phyloP scores from a whole-genome alignment of 2,113 vertebrate species.

The Scolopax mira region DNA sequence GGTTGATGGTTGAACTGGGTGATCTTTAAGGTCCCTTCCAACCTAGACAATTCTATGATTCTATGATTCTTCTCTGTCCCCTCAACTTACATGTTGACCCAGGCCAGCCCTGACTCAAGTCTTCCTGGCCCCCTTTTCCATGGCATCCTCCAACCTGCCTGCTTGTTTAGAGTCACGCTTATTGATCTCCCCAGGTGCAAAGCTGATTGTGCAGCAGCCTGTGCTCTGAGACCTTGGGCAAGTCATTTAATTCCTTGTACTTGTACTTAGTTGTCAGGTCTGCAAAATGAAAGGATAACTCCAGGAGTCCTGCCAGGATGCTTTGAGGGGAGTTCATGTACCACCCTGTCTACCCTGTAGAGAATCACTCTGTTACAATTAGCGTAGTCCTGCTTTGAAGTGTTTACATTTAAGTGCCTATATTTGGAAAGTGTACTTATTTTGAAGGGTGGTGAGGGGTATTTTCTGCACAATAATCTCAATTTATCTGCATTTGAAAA shows the following conservation, averaged over 20 bases:
- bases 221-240: background rate
- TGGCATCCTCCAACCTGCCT: background rate
- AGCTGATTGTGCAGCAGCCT: background rate
- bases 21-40: too few species aligned
- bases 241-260: background rate
- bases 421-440: background rate
- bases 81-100: background rate
- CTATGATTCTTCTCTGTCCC: slow-evolving; percentile 3
- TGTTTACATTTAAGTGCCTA: background rate
- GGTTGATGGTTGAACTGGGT: too few species aligned
- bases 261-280: background rate
- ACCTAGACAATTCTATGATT: too few species aligned
- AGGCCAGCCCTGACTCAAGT: slow-evolving; percentile 15
- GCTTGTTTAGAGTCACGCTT: background rate
- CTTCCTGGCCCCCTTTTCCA: background rate
- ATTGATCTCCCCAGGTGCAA: fast-evolving
- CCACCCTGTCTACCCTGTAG: background rate
- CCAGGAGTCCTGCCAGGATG: background rate
- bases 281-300: background rate
- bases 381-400: background rate
- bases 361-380: background rate
- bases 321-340: background rate
- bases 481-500: background rate
- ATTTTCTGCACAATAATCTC: background rate
- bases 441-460: background rate